These are phyloP conservation scores for Misgurnus anguillicaudatus DNA, from an alignment of 2,113 vertebrate genomes.

Conservation along the genomic window DNA sequence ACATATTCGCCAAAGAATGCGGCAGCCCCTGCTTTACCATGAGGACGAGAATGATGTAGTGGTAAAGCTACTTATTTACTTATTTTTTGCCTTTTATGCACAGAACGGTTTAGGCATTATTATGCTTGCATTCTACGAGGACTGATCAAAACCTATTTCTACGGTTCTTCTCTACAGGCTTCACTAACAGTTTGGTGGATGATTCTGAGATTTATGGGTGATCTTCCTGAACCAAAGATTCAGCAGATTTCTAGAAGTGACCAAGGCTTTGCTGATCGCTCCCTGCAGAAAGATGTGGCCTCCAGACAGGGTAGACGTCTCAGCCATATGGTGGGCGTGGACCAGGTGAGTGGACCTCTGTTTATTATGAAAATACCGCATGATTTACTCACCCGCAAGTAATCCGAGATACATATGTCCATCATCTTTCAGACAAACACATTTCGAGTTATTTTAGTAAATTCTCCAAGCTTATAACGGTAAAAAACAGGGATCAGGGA, in stretches of 20 bases:
- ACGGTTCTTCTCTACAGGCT: constrained; percentile 69
- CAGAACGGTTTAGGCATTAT: too few species aligned
- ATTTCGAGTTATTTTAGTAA: too few species aligned
- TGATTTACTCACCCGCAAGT: too few species aligned
- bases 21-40: constrained; percentile 87
- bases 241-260: constrained; percentile 62
- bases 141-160: not conserved
- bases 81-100: not conserved
- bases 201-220: constrained; percentile 96
- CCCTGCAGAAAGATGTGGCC: constrained; percentile 63
- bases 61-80: constrained; percentile 67
- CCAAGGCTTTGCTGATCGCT: constrained; percentile 36
- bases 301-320: constrained; percentile 68
- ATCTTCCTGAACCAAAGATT: constrained; percentile 84
- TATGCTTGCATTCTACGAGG: too few species aligned
- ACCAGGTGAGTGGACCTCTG: constrained; percentile 67
- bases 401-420: too few species aligned
- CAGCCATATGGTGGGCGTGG: constrained; percentile 73
- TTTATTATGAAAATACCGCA: not conserved
- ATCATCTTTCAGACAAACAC: too few species aligned
- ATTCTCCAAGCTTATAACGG: too few species aligned
- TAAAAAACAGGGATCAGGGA: too few species aligned
- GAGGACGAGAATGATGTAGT: constrained; percentile 82
- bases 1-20: constrained; percentile 79
- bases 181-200: constrained; percentile 87